A percentile compares a stretch with the other conserved stretches of the same genome.
Conservation (phyloP, 2,888 invertebrate species). For the Neoscelio sp. region DNA sequence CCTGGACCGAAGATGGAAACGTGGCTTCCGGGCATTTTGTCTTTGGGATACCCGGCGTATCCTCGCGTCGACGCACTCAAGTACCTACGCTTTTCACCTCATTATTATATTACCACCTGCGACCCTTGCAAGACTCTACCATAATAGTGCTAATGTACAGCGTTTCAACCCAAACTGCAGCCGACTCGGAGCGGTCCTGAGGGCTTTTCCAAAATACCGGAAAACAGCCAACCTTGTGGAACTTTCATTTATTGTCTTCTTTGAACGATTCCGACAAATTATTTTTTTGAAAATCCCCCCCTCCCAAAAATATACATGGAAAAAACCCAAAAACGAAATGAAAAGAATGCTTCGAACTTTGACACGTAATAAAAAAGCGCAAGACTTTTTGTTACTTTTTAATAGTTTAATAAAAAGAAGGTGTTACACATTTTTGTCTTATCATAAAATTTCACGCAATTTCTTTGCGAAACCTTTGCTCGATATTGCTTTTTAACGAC, state of each 20-base stretch:
- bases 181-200: neutral
- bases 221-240: neutral
- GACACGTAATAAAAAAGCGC: constrained; percentile 3
- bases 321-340: no score
- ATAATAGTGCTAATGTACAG: constrained; percentile 1
- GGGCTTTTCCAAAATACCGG: neutral
- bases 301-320: no score
- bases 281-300: no score
- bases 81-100: constrained; percentile 53
- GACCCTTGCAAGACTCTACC: constrained; percentile 11
- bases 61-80: no score
- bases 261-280: constrained; percentile 14
- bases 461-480: constrained; percentile 31
- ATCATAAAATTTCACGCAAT: constrained; percentile 33
- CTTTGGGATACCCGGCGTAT: no score
- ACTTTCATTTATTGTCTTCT: constrained; percentile 3
- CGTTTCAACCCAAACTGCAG: neutral
- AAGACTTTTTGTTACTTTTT: neutral
- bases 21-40: no score
- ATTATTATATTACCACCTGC: constrained; percentile 61
- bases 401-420: no score
- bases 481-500: constrained; percentile 46
- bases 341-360: neutral
- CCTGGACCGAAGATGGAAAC: no score
- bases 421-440: neutral